phyloP scores from a whole-genome alignment of 2,797 vertebrate genomes.

The Hyperoplus lanceolatus region DNA sequence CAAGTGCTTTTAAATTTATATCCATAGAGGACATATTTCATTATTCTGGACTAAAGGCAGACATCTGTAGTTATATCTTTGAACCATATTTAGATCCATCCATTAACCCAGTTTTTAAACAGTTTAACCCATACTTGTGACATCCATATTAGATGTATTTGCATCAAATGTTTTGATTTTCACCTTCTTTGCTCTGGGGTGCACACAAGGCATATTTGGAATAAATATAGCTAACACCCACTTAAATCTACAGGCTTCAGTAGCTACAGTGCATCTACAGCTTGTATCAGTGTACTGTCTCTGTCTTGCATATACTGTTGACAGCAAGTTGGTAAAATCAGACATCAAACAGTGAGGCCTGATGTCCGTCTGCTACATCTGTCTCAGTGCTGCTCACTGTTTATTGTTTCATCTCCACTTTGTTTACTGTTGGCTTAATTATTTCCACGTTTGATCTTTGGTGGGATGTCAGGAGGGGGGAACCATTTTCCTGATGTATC shows the following conservation, averaged over 20 bases:
- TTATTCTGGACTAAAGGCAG: background rate
- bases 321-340: conserved; percentile 69
- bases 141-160: background rate
- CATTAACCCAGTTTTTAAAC: background rate
- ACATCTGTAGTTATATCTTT: background rate
- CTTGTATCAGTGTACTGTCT: conserved; percentile 46
- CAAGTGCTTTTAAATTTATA: background rate
- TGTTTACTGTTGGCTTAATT: conserved; percentile 82
- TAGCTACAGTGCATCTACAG: conserved; percentile 59
- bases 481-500: conserved; percentile 59
- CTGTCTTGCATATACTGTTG: conserved; percentile 56
- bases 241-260: conserved; percentile 45
- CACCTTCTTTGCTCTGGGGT: too few relatives aligned
- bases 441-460: conserved; percentile 80
- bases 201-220: background rate
- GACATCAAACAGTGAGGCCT: conserved; percentile 73
- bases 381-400: conserved; percentile 74
- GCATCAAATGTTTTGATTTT: background rate
- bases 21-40: background rate
- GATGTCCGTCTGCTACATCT: conserved; percentile 74
- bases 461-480: conserved; percentile 51
- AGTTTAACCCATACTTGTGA: background rate
- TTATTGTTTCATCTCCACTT: conserved; percentile 82
- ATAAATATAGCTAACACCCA: background rate
- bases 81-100: background rate